Base-by-base conservation (phyloP, 2,113 vertebrate genomes). In the Oncorhynchus clarkii region DNA sequence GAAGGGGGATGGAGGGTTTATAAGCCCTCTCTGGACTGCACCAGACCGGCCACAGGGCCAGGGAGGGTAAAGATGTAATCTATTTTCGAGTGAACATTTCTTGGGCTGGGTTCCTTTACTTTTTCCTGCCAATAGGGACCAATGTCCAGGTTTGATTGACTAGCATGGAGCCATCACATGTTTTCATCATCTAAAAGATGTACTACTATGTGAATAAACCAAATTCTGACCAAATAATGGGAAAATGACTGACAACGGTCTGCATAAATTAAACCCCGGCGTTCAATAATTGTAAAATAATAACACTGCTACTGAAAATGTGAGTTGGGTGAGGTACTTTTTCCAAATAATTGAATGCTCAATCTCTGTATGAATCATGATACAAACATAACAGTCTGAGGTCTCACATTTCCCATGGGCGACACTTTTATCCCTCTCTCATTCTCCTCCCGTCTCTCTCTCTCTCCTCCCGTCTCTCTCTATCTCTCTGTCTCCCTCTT, bases 341-440 rank as follows among this genome's bases (percentile, higher is more conserved):
- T 77, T 27, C 77, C 80, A 80, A 80, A 82, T 84, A 75, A 45
- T 84, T 90, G 80, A 81, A 90, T 86, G 85, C 88, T 87, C 89
- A 87, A 83, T 83, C 88, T 88, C 88, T 80, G 86, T 86, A 29
- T 88, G 86, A 89, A 85, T 87, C 78, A 84, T 78, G 84, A 88
- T 88, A 88, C 77, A 75, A 88, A 86, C 78, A 72, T 86, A 87
- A 83, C 88, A 86, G 89, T 87, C 85, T 85, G 79, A 82, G 84
- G 80, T 91, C 89, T 91, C 85, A 75, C 71, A 83, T 83, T 89
- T 90, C 91, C 89, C 89, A 92, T 90, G 84, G 90, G 89, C 88
- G 88, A 89, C 87, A 89, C 91, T 91, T 91, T 91, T 88, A 92
- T 91, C 88, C 87, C 72, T 86, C 86, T 18, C 48, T n/a, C 48